Percentiles rank a stretch among this genome's conserved stretches.
Evolutionary conservation across 2,113 vertebrate species (phyloP).

Genomic region (Procapra przewalskii): DNA sequence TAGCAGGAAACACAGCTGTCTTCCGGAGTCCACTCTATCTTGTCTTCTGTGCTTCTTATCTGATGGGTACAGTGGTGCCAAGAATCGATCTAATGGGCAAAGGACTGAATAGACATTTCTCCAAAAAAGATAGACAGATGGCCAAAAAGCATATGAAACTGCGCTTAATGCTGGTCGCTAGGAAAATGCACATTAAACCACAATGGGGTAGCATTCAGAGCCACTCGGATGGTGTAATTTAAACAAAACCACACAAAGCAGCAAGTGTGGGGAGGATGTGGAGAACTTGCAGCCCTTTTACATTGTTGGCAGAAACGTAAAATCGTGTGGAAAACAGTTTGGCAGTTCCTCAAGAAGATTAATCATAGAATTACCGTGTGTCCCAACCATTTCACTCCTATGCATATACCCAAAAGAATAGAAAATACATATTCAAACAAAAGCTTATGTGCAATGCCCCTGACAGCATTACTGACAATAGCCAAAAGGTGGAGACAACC

Average conservation of each 20-base stretch:
- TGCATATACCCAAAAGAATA: neutral
- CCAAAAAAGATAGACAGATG: neutral
- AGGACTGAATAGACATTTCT: neutral
- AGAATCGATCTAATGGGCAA: neutral
- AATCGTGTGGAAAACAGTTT: neutral
- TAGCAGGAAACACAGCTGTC: neutral
- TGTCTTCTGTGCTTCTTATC: neutral
- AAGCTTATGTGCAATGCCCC: neutral
- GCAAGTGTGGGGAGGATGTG: neutral
- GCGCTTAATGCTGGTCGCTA: neutral
- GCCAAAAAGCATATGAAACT: neutral
- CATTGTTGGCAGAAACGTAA: neutral
- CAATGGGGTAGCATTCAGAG: neutral
- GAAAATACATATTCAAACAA: neutral
- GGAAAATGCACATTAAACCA: neutral
- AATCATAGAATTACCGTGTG: neutral
- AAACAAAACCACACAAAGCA: neutral
- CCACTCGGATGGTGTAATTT: neutral
- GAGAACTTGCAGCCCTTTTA: neutral
- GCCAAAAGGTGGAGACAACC: neutral
- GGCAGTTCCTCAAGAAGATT: neutral
- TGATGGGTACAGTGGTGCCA: neutral
- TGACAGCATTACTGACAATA: neutral
- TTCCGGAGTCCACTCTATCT: fast-evolving
- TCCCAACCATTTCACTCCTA: neutral